Conservation (phyloP, 1,140 invertebrate species). For the Platyura marginata region DNA sequence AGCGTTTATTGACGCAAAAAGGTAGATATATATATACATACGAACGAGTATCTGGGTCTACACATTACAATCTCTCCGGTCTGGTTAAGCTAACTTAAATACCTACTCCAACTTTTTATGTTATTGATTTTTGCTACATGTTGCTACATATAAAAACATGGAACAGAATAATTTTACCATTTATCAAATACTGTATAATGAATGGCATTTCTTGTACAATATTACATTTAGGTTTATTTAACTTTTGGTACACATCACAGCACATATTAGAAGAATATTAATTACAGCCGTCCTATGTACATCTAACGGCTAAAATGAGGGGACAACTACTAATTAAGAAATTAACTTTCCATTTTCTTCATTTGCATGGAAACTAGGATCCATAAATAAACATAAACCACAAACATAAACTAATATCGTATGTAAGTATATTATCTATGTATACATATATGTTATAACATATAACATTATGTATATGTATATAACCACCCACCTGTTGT, state of each 20-base stretch:
- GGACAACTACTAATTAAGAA: neutral
- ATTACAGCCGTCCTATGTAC: neutral
- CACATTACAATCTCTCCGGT: too few relatives aligned
- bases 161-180: neutral
- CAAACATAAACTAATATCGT: neutral
- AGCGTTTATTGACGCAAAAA: neutral
- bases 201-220: neutral
- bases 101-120: neutral
- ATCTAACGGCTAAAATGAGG: neutral
- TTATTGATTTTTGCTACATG: too few relatives aligned
- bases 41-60: too few relatives aligned
- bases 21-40: neutral
- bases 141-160: too few relatives aligned
- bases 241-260: neutral
- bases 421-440: neutral
- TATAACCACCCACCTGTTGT: neutral
- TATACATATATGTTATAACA: neutral
- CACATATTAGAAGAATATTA: neutral
- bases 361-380: neutral
- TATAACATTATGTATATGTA: neutral
- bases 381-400: too few relatives aligned
- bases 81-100: too few relatives aligned
- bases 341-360: neutral
- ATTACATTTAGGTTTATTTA: neutral
- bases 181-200: neutral